Base-by-base conservation (phyloP, 2,888 invertebrate species). In the Agriopis aurantiaria region DNA sequence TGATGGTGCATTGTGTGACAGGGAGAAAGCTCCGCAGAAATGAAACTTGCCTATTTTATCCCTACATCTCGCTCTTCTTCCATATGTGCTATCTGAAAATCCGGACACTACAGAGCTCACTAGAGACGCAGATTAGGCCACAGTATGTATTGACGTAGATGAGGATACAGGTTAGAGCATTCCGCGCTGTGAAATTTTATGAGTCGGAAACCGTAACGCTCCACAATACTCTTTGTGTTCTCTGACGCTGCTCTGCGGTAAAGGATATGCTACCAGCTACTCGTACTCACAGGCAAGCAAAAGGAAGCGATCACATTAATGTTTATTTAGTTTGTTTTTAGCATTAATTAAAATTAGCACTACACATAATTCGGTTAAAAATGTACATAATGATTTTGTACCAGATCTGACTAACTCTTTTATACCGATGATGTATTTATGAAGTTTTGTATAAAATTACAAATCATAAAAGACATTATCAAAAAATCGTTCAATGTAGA, bases 141-240 rank as follows among this genome's bases (percentile, higher is more conserved):
- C 43, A 58, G 63, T 58, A 23, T n/a, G 7, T 57, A 8, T 14
- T 17, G 49, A 14, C 41, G 33, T 45, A 43, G 58, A 53, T 53
- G 63, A 61, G 33, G 23, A 23, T 49, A 41, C 59, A 65, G 71
- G 76, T 78, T 66, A 51, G 66, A 69, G 71, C 53, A 72, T 73
- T 74, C 74, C 72, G 71, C 75, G 78, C 69, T 69, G 73, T 79
- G 72, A 79, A 81, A 78, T 71, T 84, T 81, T 82, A 81, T 83
- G 81, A 74, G 69, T 77, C 76, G 82, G 81, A 83, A 85, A 80
- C 79, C 66, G 79, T 78, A 79, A 75, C 74, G 74, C 70, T 71
- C 65, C 65, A 69, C 77, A 75, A 66, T 67, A 75, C 74, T 67
- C 72, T 79, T 74, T 72, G 71, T 74, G 61, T 56, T 65, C 68